Evolutionary conservation across 2,113 vertebrate genomes (phyloP).

Genomic region (Ammodramus savannarum): DNA sequence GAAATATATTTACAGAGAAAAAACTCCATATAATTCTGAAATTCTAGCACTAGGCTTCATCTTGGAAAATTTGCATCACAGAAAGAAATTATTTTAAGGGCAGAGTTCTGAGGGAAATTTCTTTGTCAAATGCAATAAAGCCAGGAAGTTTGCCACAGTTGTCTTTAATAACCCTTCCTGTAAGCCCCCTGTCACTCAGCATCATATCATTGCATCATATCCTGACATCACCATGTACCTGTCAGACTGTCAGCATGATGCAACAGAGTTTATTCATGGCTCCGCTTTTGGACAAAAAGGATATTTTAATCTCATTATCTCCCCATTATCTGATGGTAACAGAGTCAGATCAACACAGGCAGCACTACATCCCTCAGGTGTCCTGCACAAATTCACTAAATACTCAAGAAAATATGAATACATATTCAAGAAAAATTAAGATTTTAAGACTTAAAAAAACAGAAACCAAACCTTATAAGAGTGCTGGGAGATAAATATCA

Average conservation of each 20-base stretch:
- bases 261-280: not conserved
- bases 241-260: not conserved
- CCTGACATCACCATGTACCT: not conserved
- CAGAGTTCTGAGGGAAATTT: not conserved
- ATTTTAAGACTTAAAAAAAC: accelerated
- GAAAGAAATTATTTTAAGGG: not conserved
- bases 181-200: not conserved
- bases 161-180: not conserved
- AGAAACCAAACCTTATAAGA: not conserved
- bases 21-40: not conserved
- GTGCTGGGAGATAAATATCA: not conserved
- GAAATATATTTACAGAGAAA: not conserved
- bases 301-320: not conserved
- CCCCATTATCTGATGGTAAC: not conserved
- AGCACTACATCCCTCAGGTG: not conserved
- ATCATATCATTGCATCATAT: not conserved
- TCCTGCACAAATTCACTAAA: not conserved
- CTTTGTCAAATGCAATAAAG: not conserved
- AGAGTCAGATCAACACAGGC: not conserved
- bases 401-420: too few relatives aligned
- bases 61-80: not conserved
- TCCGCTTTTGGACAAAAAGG: not conserved
- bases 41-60: not conserved
- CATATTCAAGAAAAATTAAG: not conserved
- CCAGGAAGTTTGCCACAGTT: not conserved